These are phyloP conservation scores for Samia ricini DNA, from an alignment of 1,140 invertebrate genomes.

Conservation along the genomic window DNA sequence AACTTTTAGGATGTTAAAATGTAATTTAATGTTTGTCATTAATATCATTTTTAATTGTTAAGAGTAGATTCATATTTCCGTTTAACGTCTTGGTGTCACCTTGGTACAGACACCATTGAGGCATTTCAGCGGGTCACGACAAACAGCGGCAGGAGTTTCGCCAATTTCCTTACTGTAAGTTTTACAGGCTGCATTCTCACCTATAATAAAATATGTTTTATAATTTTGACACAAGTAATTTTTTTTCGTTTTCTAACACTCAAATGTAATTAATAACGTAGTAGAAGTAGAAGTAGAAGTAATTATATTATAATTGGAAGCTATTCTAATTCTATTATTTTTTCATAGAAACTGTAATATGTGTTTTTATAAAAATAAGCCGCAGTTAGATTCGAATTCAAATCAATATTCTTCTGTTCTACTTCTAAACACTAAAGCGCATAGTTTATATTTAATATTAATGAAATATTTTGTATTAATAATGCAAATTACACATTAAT, in stretches of 20 bases:
- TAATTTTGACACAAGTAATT: background rate
- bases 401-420: too few species aligned
- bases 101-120: conserved; percentile 51
- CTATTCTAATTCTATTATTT: too few species aligned
- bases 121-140: conserved; percentile 53
- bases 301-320: too few species aligned
- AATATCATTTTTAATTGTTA: background rate
- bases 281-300: too few species aligned
- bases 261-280: background rate
- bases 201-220: conserved; percentile 35
- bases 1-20: background rate
- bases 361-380: too few species aligned
- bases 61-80: background rate
- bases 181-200: conserved; percentile 55
- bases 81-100: conserved; percentile 12
- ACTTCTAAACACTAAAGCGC: too few species aligned
- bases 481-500: too few species aligned
- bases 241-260: background rate
- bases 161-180: conserved; percentile 66
- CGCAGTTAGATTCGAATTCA: too few species aligned
- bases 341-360: too few species aligned
- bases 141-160: conserved; percentile 64
- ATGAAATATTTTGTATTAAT: too few species aligned
- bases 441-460: too few species aligned
- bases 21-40: background rate